phyloP scores from a whole-genome alignment of 2,113 vertebrate genomes.

The Apteryx owenii region DNA sequence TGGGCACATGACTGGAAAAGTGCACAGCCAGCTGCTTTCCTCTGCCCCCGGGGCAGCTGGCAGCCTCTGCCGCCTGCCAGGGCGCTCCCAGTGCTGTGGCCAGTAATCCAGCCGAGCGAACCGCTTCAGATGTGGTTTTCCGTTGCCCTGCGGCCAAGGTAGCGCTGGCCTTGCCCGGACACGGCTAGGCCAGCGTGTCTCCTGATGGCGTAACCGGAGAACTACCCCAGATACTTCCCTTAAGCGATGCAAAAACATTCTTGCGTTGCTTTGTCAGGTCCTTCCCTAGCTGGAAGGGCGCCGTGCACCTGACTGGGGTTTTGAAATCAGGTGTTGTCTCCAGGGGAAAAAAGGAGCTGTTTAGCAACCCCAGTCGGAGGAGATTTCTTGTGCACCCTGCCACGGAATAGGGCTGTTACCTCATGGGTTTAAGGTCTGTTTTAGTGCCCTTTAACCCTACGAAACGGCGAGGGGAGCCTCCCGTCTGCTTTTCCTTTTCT shows the following conservation, averaged over 20 bases:
- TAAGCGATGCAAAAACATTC: too few relatives aligned
- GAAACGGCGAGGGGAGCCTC: accelerated
- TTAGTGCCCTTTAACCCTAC: neutral
- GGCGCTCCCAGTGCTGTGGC: too few relatives aligned
- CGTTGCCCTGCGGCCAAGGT: neutral
- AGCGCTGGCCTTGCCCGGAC: too few relatives aligned
- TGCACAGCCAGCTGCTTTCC: neutral
- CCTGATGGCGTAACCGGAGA: neutral
- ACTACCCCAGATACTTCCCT: too few relatives aligned
- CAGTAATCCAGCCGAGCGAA: too few relatives aligned
- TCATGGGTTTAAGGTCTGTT: neutral
- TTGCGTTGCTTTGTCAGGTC: too few relatives aligned
- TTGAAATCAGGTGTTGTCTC: neutral
- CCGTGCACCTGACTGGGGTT: too few relatives aligned
- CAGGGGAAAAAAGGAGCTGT: neutral
- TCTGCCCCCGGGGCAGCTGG: neutral
- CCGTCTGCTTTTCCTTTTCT: neutral
- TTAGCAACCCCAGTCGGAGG: neutral
- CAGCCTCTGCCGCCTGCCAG: too few relatives aligned
- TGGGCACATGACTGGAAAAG: neutral
- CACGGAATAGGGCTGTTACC: neutral
- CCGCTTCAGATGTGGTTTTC: too few relatives aligned
- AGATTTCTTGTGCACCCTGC: too few relatives aligned
- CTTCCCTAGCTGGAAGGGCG: neutral
- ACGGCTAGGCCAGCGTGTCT: too few relatives aligned